phyloP scores from a whole-genome alignment of 2,888 invertebrate species.

The Drepana falcataria region DNA sequence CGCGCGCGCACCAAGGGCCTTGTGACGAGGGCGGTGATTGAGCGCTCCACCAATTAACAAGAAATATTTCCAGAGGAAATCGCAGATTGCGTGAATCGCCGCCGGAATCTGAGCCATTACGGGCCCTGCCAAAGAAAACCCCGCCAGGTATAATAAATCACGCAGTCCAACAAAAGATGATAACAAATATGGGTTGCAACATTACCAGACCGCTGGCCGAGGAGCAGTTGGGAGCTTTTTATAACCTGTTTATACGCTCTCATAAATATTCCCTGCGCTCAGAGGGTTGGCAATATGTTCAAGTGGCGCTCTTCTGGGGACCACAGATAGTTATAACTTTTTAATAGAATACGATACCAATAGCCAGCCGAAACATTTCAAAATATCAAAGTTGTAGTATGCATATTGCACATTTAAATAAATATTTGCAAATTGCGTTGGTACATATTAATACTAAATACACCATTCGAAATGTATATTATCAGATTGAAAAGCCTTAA shows the following conservation, averaged over 20 bases:
- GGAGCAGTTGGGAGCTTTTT: neutral
- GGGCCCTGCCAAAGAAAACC: neutral
- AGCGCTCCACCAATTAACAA: neutral
- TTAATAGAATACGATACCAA: too few relatives aligned
- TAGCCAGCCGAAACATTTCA: too few relatives aligned
- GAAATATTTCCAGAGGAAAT: neutral
- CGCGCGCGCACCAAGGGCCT: neutral
- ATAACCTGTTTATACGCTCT: neutral
- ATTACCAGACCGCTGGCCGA: neutral
- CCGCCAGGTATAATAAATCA: slow-evolving; percentile 2
- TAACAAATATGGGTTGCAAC: neutral
- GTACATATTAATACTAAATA: too few relatives aligned
- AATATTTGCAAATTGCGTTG: too few relatives aligned
- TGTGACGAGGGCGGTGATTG: neutral
- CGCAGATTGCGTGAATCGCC: slow-evolving; percentile 3
- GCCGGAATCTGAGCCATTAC: slow-evolving; percentile 1
- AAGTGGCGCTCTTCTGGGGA: neutral
- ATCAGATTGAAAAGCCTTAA: too few relatives aligned
- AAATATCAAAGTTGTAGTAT: too few relatives aligned
- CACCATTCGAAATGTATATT: too few relatives aligned
- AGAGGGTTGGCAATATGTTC: neutral
- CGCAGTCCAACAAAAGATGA: slow-evolving; percentile 1
- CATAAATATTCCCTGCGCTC: neutral
- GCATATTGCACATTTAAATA: too few relatives aligned
- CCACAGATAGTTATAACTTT: neutral